A percentile compares a stretch with the other conserved stretches of the same genome.
Conservation (phyloP, 2,797 vertebrate species). For the Peromyscus eremicus region DNA sequence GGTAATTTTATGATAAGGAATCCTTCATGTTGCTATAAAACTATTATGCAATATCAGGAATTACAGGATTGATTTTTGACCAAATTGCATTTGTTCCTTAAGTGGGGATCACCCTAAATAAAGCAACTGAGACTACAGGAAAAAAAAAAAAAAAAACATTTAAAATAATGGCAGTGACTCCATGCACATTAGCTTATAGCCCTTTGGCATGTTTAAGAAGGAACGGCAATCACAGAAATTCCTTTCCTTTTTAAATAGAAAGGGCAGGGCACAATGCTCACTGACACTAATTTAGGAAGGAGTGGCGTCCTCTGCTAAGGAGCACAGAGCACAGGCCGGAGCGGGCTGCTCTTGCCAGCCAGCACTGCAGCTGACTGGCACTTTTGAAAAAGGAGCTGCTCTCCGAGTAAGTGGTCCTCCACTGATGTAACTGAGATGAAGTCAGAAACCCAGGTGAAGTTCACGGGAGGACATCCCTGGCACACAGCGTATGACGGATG, state of each 20-base stretch:
- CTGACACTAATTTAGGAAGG: background rate
- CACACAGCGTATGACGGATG: no score
- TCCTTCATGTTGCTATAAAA: constrained; percentile 7
- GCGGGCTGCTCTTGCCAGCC: background rate
- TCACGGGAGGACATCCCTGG: background rate
- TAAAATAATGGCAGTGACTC: background rate
- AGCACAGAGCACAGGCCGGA: no score
- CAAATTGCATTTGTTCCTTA: background rate
- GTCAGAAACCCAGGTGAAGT: background rate
- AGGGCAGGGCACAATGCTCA: background rate
- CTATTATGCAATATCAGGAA: background rate
- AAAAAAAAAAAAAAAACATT: background rate
- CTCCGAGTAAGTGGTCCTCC: background rate
- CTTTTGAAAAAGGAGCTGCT: background rate
- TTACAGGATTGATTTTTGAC: constrained; percentile 18
- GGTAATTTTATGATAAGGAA: constrained; percentile 50
- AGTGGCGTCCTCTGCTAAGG: accelerated
- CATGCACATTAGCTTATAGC: background rate
- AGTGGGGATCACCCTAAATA: background rate
- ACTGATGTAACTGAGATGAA: no score
- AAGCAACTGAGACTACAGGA: background rate
- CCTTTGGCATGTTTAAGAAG: background rate
- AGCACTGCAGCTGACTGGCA: background rate
- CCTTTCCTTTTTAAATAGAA: background rate
- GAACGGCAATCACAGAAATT: background rate